These are phyloP conservation scores for Drosophila willistoni DNA, from an alignment of 1,140 invertebrate genomes.

Conservation along the genomic window DNA sequence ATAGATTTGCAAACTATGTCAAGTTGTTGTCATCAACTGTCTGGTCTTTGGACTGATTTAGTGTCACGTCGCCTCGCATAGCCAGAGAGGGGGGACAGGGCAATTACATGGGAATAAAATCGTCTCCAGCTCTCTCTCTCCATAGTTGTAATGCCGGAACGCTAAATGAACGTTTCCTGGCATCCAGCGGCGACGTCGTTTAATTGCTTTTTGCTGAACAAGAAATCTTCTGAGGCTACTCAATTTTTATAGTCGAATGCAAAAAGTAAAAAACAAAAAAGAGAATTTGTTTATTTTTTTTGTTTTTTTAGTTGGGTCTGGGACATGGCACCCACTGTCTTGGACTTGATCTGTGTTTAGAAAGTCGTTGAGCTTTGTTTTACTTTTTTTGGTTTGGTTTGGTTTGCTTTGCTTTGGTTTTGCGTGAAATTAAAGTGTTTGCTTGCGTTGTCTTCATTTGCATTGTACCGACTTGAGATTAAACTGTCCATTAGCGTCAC, in stretches of 20 bases:
- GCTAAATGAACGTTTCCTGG: slow-evolving; percentile 83
- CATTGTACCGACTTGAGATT: slow-evolving; percentile 66
- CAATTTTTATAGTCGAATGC: slow-evolving; percentile 58
- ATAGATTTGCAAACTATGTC: slow-evolving; percentile 70
- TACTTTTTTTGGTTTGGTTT: background rate
- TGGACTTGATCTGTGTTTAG: slow-evolving; percentile 55
- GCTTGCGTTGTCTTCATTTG: slow-evolving; percentile 72
- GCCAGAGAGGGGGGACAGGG: slow-evolving; percentile 63
- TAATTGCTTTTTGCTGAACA: slow-evolving; percentile 80
- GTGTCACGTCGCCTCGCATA: slow-evolving; percentile 66
- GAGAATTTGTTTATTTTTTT: slow-evolving; percentile 46
- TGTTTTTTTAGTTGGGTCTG: slow-evolving; percentile 19
- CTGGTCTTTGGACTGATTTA: slow-evolving; percentile 75
- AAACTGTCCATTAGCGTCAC: slow-evolving; percentile 79
- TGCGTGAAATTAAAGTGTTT: slow-evolving; percentile 81
- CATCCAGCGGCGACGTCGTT: slow-evolving; percentile 77
- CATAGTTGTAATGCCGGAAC: background rate
- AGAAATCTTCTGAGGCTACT: slow-evolving; percentile 68
- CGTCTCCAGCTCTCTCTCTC: slow-evolving; percentile 38
- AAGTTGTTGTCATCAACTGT: slow-evolving; percentile 70
- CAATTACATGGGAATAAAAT: slow-evolving; percentile 58
- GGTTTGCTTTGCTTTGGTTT: slow-evolving; percentile 42
- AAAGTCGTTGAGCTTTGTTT: slow-evolving; percentile 49
- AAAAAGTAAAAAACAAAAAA: slow-evolving; percentile 28
- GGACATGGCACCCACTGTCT: slow-evolving; percentile 31